Percentiles rank a stretch among this genome's conserved stretches.
Evolutionary conservation across 2,113 vertebrate genomes (phyloP).

Genomic region (Barbus barbus): DNA sequence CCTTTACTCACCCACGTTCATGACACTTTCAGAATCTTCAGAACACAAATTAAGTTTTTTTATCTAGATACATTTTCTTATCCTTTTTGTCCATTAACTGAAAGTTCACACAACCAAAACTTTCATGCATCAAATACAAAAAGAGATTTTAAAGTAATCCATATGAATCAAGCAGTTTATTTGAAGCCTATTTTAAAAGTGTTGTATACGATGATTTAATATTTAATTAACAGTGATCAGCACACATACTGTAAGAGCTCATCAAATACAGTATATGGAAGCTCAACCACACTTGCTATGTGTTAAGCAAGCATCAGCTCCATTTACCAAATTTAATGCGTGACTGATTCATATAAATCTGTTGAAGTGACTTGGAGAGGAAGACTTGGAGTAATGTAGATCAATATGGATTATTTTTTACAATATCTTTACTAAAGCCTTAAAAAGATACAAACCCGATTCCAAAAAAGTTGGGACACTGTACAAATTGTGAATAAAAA

Average conservation of each 20-base stretch:
- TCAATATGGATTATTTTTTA: neutral
- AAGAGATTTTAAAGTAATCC: neutral
- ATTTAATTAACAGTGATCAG: neutral
- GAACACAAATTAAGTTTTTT: neutral
- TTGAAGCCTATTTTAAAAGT: too few relatives aligned
- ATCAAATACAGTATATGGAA: neutral
- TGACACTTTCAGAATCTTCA: neutral
- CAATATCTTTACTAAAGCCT: too few relatives aligned
- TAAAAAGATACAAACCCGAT: too few relatives aligned
- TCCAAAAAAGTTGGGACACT: too few relatives aligned
- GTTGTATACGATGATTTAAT: neutral
- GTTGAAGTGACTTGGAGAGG: too few relatives aligned
- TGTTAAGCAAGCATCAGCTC: too few relatives aligned
- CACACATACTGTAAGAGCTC: neutral
- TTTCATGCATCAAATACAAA: neutral
- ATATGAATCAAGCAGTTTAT: neutral
- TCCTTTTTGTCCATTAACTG: neutral
- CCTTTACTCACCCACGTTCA: neutral
- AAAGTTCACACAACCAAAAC: neutral
- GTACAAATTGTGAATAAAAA: too few relatives aligned
- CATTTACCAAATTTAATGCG: neutral
- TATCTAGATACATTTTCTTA: neutral
- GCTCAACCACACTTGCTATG: neutral
- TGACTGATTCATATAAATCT: too few relatives aligned
- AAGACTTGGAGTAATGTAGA: neutral